These are phyloP conservation scores for Trissolcus japonicus DNA, from an alignment of 2,888 invertebrate species.

Conservation along the genomic window DNA sequence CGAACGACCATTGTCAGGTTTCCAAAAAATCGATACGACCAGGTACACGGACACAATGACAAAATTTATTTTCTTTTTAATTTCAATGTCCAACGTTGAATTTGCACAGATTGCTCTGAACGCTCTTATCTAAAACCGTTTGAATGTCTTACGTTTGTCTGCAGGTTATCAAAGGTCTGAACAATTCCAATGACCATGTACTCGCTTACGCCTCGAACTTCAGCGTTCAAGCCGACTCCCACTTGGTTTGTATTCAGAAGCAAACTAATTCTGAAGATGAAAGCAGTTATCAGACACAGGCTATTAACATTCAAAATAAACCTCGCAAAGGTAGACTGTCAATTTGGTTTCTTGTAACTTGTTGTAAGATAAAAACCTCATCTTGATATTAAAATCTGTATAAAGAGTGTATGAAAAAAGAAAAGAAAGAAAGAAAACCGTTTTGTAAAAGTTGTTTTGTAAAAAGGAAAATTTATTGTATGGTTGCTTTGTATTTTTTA, in stretches of 20 bases:
- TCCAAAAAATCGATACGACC: slow-evolving; percentile 85
- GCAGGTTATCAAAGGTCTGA: slow-evolving; percentile 83
- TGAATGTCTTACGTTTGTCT: no score
- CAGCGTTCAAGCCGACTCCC: slow-evolving; percentile 87
- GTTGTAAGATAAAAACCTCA: no score
- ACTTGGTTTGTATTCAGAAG: slow-evolving; percentile 90
- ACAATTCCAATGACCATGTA: slow-evolving; percentile 89
- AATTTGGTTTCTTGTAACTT: neutral
- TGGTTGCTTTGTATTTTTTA: slow-evolving; percentile 64
- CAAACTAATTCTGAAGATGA: slow-evolving; percentile 80
- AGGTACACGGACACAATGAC: slow-evolving; percentile 73
- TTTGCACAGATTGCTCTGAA: no score
- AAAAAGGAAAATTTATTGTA: neutral
- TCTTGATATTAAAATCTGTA: no score
- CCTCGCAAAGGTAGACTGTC: slow-evolving; percentile 83
- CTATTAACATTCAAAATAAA: slow-evolving; percentile 90
- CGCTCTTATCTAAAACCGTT: no score
- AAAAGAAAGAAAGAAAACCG: no score
- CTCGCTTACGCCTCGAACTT: slow-evolving; percentile 90
- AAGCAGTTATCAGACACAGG: slow-evolving; percentile 89
- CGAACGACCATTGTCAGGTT: slow-evolving; percentile 86
- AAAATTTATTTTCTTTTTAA: neutral
- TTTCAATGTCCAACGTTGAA: no score
- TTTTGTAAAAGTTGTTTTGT: neutral
- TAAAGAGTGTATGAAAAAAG: no score